A percentile compares a stretch with the other conserved stretches of the same genome.
Evolutionary conservation across 2,113 vertebrate genomes (phyloP).

Genomic region (Tetrax tetrax): DNA sequence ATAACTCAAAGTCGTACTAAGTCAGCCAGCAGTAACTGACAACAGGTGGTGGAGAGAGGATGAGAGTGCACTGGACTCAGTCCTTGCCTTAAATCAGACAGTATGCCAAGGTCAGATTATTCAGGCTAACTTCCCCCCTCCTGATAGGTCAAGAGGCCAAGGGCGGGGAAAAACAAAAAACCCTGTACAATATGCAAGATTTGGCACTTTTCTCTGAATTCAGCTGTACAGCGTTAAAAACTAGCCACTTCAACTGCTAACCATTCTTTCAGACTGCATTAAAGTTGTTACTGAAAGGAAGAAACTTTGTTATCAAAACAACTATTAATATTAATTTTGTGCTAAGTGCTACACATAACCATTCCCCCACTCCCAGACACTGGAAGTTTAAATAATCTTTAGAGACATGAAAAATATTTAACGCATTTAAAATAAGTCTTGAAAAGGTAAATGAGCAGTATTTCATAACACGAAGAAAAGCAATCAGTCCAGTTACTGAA

Average conservation of each 20-base stretch:
- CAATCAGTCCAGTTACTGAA: background rate
- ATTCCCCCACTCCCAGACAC: rapidly evolving
- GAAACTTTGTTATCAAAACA: background rate
- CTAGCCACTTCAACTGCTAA: background rate
- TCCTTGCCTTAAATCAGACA: background rate
- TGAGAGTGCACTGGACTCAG: background rate
- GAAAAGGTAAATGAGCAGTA: background rate
- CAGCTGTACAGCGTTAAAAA: background rate
- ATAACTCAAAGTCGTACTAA: background rate
- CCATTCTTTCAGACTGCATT: background rate
- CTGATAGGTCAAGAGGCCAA: background rate
- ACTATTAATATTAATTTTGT: background rate
- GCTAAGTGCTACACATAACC: background rate
- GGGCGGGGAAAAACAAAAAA: background rate
- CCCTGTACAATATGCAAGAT: background rate
- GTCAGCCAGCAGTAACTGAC: background rate
- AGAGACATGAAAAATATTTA: background rate
- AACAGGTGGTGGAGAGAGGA: background rate
- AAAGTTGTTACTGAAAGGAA: background rate
- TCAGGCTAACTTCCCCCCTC: background rate
- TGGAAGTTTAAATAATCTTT: background rate
- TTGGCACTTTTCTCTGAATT: background rate
- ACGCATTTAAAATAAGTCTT: background rate
- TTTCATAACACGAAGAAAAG: background rate
- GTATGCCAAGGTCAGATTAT: background rate